Evolutionary conservation across 2,797 vertebrate genomes (phyloP).

Genomic region (Fistularia tabacaria): DNA sequence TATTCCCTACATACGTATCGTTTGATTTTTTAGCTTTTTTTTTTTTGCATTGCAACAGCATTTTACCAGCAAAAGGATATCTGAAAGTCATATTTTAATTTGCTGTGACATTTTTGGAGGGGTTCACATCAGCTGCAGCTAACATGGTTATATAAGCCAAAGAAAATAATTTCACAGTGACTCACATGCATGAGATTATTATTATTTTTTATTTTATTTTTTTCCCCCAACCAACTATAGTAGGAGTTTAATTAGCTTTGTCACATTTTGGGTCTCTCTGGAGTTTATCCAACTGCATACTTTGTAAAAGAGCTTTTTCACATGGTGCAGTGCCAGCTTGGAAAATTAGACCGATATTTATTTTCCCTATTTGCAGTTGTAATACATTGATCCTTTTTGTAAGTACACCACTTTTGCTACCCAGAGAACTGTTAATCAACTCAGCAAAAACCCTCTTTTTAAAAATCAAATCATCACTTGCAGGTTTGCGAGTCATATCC

Average conservation of each 20-base stretch:
- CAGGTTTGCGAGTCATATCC: too few relatives aligned
- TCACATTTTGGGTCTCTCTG: constrained; percentile 30
- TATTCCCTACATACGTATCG: not conserved
- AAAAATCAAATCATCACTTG: too few relatives aligned
- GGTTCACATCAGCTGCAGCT: constrained; percentile 35
- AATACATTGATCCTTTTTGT: not conserved
- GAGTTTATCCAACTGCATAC: constrained; percentile 28
- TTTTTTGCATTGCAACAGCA: constrained; percentile 15
- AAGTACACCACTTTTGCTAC: constrained; percentile 10
- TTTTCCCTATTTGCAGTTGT: constrained; percentile 1
- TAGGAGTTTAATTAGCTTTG: constrained; percentile 47
- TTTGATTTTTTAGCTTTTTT: not conserved
- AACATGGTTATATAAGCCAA: constrained; percentile 43
- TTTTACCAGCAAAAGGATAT: constrained; percentile 24
- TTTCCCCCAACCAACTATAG: constrained; percentile 2
- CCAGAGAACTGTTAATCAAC: constrained; percentile 22
- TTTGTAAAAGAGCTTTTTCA: constrained; percentile 3
- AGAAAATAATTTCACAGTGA: constrained; percentile 50
- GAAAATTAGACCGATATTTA: constrained; percentile 17
- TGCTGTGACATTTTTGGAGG: constrained; percentile 28
- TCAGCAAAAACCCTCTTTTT: constrained; percentile 9
- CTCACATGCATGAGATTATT: constrained; percentile 31
- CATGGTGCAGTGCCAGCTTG: not conserved
- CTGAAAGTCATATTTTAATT: constrained; percentile 38
- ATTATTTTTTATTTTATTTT: constrained; percentile 32